Conservation (phyloP, 2,888 invertebrate species). For the Lycophotia porphyrea region DNA sequence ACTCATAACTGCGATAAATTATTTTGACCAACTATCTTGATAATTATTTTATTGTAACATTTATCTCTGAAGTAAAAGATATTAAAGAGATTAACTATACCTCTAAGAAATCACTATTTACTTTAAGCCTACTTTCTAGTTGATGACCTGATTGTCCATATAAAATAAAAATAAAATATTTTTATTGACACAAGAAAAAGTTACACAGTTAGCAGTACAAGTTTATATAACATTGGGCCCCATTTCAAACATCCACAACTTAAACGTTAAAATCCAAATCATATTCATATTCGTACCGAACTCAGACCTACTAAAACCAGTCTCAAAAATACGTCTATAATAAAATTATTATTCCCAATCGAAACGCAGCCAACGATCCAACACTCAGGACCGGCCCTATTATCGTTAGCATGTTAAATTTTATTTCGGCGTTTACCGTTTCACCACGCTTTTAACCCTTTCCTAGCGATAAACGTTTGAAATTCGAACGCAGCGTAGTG, state of each 20-base stretch:
- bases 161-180: too few species aligned
- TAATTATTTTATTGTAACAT: too few species aligned
- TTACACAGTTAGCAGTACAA: too few species aligned
- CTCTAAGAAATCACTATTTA: too few species aligned
- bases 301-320: slow-evolving; percentile 51
- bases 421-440: slow-evolving; percentile 68
- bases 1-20: too few species aligned
- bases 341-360: slow-evolving; percentile 64
- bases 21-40: too few species aligned
- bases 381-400: slow-evolving; percentile 62
- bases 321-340: slow-evolving; percentile 31
- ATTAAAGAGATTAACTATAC: too few species aligned
- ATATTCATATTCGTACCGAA: slow-evolving; percentile 30
- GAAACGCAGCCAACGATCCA: slow-evolving; percentile 44
- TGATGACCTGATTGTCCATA: too few species aligned
- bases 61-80: too few species aligned
- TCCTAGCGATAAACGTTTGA: slow-evolving; percentile 39
- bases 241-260: background rate
- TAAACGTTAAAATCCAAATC: slow-evolving; percentile 2
- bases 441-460: slow-evolving; percentile 53
- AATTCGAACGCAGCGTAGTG: slow-evolving; percentile 42
- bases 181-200: too few species aligned
- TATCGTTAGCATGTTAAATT: slow-evolving; percentile 70
- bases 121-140: too few species aligned
- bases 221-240: background rate